These are phyloP conservation scores for Xanthostigma xanthostigma DNA, from an alignment of 2,888 invertebrate genomes.

Conservation along the genomic window DNA sequence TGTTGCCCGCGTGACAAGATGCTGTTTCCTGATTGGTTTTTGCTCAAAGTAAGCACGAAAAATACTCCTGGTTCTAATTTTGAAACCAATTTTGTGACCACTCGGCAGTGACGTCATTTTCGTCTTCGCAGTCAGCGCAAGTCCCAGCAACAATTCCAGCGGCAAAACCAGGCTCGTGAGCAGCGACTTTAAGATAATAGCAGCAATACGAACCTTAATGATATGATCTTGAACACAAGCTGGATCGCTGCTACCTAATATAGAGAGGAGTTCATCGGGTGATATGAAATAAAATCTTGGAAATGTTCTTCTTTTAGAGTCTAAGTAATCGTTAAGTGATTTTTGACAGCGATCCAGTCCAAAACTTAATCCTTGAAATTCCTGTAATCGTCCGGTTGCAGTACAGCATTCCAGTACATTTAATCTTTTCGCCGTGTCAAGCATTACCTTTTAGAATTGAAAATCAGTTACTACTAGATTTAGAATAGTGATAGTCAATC, in stretches of 20 bases:
- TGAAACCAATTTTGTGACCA: too few species aligned
- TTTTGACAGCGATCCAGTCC: conserved; percentile 84
- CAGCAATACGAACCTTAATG: conserved; percentile 51
- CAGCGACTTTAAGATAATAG: too few species aligned
- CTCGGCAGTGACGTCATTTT: too few species aligned
- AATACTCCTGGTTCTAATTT: too few species aligned
- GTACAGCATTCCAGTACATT: conserved; percentile 69
- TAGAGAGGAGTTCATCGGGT: conserved; percentile 79
- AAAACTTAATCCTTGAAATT: conserved; percentile 53
- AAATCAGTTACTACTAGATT: too few species aligned
- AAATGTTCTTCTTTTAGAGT: conserved; percentile 73
- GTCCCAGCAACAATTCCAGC: too few species aligned
- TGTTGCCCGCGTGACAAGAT: too few species aligned
- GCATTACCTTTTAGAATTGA: conserved; percentile 51
- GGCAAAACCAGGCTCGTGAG: too few species aligned
- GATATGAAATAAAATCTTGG: conserved; percentile 90
- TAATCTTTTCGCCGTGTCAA: conserved; percentile 64
- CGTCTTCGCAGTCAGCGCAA: too few species aligned
- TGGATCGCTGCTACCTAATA: conserved; percentile 75
- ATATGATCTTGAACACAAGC: conserved; percentile 82
- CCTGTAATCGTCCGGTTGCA: conserved; percentile 53
- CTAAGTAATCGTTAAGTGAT: conserved; percentile 78
- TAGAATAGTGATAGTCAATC: too few species aligned
- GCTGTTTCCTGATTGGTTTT: too few species aligned
- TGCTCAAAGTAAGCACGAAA: too few species aligned